These are phyloP conservation scores for Pagrus major DNA, from an alignment of 2,113 vertebrate species.

Conservation along the genomic window DNA sequence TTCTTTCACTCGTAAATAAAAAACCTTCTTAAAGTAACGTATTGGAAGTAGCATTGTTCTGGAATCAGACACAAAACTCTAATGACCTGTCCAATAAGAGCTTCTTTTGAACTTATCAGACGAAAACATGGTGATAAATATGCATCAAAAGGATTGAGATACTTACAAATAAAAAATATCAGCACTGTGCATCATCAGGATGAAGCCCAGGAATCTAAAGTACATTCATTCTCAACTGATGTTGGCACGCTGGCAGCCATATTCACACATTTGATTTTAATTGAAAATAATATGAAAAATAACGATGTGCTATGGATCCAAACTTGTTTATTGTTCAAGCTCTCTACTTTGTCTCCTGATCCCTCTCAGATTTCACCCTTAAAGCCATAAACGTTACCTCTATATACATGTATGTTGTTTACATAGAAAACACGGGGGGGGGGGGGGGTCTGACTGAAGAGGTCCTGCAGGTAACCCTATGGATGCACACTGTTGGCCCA, in stretches of 20 bases:
- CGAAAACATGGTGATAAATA: neutral
- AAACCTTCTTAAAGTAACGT: neutral
- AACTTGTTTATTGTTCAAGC: neutral
- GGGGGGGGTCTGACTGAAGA: neutral
- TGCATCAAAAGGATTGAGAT: neutral
- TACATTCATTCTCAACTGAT: neutral
- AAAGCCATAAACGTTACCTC: constrained; percentile 18
- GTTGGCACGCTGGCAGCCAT: neutral
- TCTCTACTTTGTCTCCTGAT: neutral
- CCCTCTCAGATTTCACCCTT: constrained; percentile 21
- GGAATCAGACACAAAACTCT: neutral
- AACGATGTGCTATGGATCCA: neutral
- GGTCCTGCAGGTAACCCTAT: neutral
- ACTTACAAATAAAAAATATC: neutral
- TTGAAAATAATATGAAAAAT: neutral
- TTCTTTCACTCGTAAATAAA: neutral
- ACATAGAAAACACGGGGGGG: constrained; percentile 22
- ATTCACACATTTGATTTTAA: neutral
- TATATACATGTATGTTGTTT: constrained; percentile 31
- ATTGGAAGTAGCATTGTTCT: neutral
- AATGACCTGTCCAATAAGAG: neutral
- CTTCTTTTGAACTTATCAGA: neutral
- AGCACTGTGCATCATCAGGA: neutral
- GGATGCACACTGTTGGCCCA: neutral
- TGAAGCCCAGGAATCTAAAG: neutral